Base-by-base conservation (phyloP, 30 jellyfish, hydroid and myxozoan species). In the Rhopilema esculentum region DNA sequence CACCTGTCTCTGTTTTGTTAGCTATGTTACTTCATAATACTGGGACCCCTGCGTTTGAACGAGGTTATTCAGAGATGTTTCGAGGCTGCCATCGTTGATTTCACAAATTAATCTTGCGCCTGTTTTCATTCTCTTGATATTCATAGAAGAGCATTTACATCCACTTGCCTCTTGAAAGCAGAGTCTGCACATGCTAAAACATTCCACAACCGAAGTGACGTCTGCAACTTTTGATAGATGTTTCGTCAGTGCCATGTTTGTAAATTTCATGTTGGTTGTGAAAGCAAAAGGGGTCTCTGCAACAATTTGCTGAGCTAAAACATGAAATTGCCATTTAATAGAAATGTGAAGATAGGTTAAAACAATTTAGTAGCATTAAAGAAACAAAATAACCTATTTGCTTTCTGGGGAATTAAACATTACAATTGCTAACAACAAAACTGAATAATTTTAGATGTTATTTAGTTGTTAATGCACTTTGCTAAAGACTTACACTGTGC, bases 21-120 rank as follows among this genome's bases (percentile, higher is more conserved):
- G n/a, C n/a, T n/a, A n/a, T n/a, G n/a, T n/a, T n/a, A 70, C 49
- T 28, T 70, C 84, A 21, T 73, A 73, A 68, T 31, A 73, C 33
- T 73, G 84, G 32, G n/a, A 73, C 1, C 84, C 84, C 16, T 40
- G 49, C 16, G 6, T 73, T 12, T 8, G 8, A 6, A 73, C 49
- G 17, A 73, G 2, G 27, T 73, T 69, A 16, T 31, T 20, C 17
- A 68, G 72, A 26, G 2, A 20, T 6, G 21, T 40, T 9, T 40
- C 16, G n/a, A 19, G 0, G 48, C 4, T 4, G 21, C n/a, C 19
- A 20, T 19, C 4, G 69, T 33, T 73, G 48, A 73, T 17, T 24
- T 73, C 84, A 31, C 84, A 73, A 21, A 31, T 16, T 20, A n/a
- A 2, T 18, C 1, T 0, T 19, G 27, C 69, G n/a, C 23, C 15